A percentile compares a stretch with the other conserved stretches of the same genome.
Evolutionary conservation across 2,888 invertebrate genomes (phyloP).

Genomic region (Proisotoma minuta): DNA sequence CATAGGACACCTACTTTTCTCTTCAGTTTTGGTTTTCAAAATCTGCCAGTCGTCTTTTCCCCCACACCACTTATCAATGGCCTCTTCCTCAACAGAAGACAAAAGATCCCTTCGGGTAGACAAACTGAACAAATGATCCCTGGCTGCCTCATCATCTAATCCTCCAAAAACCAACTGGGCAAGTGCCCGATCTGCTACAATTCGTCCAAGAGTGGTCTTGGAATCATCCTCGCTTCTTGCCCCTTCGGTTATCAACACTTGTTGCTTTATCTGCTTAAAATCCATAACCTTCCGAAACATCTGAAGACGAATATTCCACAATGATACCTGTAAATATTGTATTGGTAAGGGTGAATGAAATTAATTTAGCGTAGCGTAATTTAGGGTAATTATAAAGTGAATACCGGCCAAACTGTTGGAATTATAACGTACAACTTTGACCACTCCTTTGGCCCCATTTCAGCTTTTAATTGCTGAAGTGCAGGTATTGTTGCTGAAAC

Average conservation of each 20-base stretch:
- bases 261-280: conserved; percentile 9
- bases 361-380: too few relatives aligned
- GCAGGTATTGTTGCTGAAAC: conserved; percentile 17
- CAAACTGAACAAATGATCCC: conserved; percentile 23
- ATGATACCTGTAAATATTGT: too few relatives aligned
- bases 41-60: not conserved
- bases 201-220: conserved; percentile 22
- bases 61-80: conserved; percentile 11
- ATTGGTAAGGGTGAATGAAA: too few relatives aligned
- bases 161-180: conserved; percentile 22
- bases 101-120: conserved; percentile 22
- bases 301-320: conserved; percentile 21
- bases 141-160: not conserved
- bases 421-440: conserved; percentile 17
- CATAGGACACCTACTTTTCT: conserved; percentile 10
- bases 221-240: conserved; percentile 18
- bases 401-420: conserved; percentile 34
- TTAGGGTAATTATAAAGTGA: too few relatives aligned
- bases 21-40: not conserved
- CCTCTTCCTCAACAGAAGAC: conserved; percentile 8
- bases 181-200: conserved; percentile 23
- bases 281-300: conserved; percentile 26
- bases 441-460: conserved; percentile 25
- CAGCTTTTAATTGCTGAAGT: conserved; percentile 10
- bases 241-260: conserved; percentile 25